These are phyloP conservation scores for Cryptocephalus moraei DNA, from an alignment of 2,888 invertebrate species.

Conservation along the genomic window DNA sequence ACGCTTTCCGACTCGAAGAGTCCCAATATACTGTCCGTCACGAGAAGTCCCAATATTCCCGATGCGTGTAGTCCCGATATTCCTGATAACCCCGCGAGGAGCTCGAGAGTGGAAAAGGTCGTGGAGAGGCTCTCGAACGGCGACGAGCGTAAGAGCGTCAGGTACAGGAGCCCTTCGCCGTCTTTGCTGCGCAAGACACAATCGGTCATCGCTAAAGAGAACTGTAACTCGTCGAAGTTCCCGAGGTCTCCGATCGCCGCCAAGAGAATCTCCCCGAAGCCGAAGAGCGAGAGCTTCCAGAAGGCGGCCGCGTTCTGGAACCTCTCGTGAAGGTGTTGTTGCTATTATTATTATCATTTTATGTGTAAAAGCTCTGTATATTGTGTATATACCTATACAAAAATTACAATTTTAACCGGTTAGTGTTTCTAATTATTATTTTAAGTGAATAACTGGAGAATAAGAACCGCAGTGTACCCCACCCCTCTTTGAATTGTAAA, in stretches of 20 bases:
- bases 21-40: background rate
- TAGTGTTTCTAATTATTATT: too few species aligned
- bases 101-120: slow-evolving; percentile 11
- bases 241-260: slow-evolving; percentile 6
- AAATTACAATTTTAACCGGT: too few species aligned
- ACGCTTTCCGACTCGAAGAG: background rate
- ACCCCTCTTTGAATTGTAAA: too few species aligned
- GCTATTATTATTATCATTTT: background rate
- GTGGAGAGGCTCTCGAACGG: slow-evolving; percentile 15
- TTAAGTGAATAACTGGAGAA: too few species aligned
- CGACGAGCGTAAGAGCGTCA: slow-evolving; percentile 19
- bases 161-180: slow-evolving; percentile 37
- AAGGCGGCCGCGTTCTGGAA: slow-evolving; percentile 39
- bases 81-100: slow-evolving; percentile 7
- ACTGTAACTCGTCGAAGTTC: slow-evolving; percentile 28
- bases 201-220: slow-evolving; percentile 37
- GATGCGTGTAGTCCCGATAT: background rate
- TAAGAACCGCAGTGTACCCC: too few species aligned
- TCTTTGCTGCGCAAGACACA: slow-evolving; percentile 39
- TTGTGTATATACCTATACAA: too few species aligned
- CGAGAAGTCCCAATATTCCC: background rate
- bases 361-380: too few species aligned
- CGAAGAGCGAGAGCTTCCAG: slow-evolving; percentile 34
- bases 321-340: slow-evolving; percentile 21
- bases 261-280: slow-evolving; percentile 13